Evolutionary conservation across 2,888 invertebrate species (phyloP).

Genomic region (Eilema griseolum): DNA sequence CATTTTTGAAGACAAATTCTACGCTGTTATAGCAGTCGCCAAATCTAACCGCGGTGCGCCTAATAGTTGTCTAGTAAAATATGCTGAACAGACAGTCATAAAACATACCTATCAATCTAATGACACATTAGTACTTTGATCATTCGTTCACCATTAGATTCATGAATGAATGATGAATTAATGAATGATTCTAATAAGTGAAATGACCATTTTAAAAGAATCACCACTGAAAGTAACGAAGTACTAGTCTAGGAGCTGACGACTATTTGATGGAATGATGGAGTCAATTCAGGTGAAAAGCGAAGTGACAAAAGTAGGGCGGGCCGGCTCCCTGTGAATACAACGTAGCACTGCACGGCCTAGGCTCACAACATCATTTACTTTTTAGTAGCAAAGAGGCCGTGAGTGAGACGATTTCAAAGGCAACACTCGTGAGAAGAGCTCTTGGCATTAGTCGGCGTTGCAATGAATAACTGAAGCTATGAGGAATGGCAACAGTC

Average conservation of each 20-base stretch:
- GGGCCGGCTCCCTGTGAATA: slow-evolving; percentile 51
- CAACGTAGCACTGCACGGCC: slow-evolving; percentile 42
- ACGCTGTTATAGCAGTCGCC: neutral
- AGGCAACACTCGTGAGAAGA: slow-evolving; percentile 54
- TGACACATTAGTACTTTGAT: neutral
- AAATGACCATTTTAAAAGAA: slow-evolving; percentile 38
- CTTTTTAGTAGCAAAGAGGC: slow-evolving; percentile 59
- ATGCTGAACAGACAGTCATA: neutral
- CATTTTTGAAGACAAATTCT: neutral
- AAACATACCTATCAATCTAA: neutral
- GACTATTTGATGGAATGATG: slow-evolving; percentile 58
- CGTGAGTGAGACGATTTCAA: slow-evolving; percentile 55
- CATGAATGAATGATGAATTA: slow-evolving; percentile 5
- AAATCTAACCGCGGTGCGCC: neutral
- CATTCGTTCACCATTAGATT: slow-evolving; percentile 16
- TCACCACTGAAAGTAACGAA: slow-evolving; percentile 45
- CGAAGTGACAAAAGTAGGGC: slow-evolving; percentile 62
- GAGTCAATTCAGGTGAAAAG: slow-evolving; percentile 55
- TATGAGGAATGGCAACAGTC: slow-evolving; percentile 41
- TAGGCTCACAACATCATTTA: slow-evolving; percentile 60
- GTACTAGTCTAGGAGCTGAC: slow-evolving; percentile 38
- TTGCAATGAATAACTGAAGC: slow-evolving; percentile 59
- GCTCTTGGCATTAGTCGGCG: slow-evolving; percentile 61
- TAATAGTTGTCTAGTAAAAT: neutral
- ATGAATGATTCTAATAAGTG: slow-evolving; percentile 37